phyloP scores from a whole-genome alignment of 2,113 vertebrate species.

The Onychorhynchus coronatus region DNA sequence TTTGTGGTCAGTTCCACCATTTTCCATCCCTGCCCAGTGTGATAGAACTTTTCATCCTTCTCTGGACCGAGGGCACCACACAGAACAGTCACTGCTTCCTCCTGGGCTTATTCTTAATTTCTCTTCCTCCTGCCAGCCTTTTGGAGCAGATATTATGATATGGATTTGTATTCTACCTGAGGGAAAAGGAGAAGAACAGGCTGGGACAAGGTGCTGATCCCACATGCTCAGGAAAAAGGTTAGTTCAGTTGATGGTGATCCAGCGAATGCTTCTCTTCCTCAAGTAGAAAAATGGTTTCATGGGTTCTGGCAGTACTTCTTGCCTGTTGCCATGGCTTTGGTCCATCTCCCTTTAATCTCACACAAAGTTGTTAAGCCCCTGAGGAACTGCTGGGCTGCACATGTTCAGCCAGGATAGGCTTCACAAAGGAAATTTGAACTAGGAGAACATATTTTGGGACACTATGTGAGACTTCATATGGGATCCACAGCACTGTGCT shows the following conservation, averaged over 20 bases:
- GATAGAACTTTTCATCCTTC: background rate
- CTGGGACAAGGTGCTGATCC: background rate
- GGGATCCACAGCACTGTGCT: background rate
- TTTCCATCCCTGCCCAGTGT: background rate
- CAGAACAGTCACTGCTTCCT: background rate
- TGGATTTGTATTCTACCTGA: background rate
- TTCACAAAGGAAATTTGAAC: background rate
- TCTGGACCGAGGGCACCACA: background rate
- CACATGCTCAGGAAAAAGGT: background rate
- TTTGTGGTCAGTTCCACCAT: background rate
- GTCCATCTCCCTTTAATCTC: background rate
- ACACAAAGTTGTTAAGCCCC: background rate
- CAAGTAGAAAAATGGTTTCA: background rate
- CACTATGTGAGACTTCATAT: background rate
- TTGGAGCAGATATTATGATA: background rate
- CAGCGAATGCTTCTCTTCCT: background rate
- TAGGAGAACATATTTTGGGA: background rate
- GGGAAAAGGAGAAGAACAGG: background rate
- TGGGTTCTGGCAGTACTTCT: background rate
- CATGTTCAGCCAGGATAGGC: background rate
- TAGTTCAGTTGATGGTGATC: background rate
- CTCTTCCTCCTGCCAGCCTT: background rate
- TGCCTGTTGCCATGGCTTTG: background rate
- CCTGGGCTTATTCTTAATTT: background rate
- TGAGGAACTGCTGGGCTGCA: background rate